phyloP scores from a whole-genome alignment of 2,888 invertebrate species.

The Rambutsinella grinnellia region DNA sequence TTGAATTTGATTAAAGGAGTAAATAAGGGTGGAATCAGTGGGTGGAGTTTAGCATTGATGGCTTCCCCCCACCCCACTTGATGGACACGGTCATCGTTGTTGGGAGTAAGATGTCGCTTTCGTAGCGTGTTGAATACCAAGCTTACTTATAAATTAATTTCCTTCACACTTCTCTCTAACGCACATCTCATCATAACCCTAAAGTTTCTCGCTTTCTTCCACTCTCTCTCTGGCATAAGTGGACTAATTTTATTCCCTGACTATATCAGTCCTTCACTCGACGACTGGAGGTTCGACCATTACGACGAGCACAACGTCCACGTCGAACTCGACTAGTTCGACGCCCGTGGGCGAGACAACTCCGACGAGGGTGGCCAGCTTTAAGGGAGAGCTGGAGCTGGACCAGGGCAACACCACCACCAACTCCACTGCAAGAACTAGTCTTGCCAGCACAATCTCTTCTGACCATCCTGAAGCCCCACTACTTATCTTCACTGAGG shows the following conservation, averaged over 20 bases:
- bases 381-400: constrained; percentile 43
- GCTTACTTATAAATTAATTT: constrained; percentile 10
- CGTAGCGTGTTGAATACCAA: constrained; percentile 45
- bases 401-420: constrained; percentile 27
- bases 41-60: too few species aligned
- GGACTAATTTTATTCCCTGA: background rate
- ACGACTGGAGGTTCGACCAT: constrained; percentile 20
- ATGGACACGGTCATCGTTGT: constrained; percentile 53
- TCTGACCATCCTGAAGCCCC: constrained; percentile 39
- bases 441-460: constrained; percentile 31
- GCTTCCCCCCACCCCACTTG: too few species aligned
- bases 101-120: constrained; percentile 56
- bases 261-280: background rate
- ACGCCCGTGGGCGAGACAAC: constrained; percentile 29
- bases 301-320: constrained; percentile 24
- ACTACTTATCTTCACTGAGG: constrained; percentile 45
- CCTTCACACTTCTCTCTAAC: background rate
- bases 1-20: too few species aligned
- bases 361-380: constrained; percentile 26
- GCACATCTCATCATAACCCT: constrained; percentile 11
- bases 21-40: too few species aligned
- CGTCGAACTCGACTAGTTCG: constrained; percentile 14
- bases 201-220: constrained; percentile 20
- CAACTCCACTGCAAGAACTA: constrained; percentile 39
- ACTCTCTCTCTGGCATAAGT: too few species aligned